Base-by-base conservation (phyloP, 1,140 invertebrate species). In the Macrosteles quadrilineatus region DNA sequence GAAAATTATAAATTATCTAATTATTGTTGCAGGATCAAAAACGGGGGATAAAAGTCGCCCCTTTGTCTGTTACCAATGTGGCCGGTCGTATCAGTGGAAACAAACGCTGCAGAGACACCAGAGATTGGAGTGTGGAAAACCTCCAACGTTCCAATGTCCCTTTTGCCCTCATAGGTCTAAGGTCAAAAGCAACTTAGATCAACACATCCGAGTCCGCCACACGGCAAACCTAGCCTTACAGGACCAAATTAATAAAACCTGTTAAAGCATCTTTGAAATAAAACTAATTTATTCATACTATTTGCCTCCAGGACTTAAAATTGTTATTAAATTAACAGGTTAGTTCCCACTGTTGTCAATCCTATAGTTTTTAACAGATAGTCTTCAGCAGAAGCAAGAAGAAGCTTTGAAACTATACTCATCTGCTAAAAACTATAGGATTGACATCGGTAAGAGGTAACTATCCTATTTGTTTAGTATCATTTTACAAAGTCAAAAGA, bases 71-170 rank as follows among this genome's bases (percentile, higher is more conserved):
- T 17, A 21, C 32, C n/a, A 79, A 29, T 84, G 82, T 32, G 80
- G 80, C 27, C 81, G 80, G 71, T 76, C 76, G 27, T 87, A 86
- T 73, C 78, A 79, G 0, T 80, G 81, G 71, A 82, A 80, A 47
- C 80, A 80, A 36, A 83, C 83, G 11, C 76, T 87, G 45, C 79
- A 79, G 67, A 80, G 82, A 69, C 86, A 87, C 71, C 77, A 83
- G 19, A 80, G 81, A 14, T 81, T 85, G 59, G 85, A 86, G 68
- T 87, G 86, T 72, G 84, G 84, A 43, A 84, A 85, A 67, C 82
- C 83, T 59, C 85, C 85, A 25, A 77, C 81, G 3, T 86, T 85
- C 75, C 75, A 78, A 32, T 86, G 85, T 73, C 80, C 80, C 0
- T 77, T 82, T 50, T 86, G 85, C 71, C 80, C 80, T n/a, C 80